Conservation (phyloP, 2,888 invertebrate species). For the Drosophila affinis region DNA sequence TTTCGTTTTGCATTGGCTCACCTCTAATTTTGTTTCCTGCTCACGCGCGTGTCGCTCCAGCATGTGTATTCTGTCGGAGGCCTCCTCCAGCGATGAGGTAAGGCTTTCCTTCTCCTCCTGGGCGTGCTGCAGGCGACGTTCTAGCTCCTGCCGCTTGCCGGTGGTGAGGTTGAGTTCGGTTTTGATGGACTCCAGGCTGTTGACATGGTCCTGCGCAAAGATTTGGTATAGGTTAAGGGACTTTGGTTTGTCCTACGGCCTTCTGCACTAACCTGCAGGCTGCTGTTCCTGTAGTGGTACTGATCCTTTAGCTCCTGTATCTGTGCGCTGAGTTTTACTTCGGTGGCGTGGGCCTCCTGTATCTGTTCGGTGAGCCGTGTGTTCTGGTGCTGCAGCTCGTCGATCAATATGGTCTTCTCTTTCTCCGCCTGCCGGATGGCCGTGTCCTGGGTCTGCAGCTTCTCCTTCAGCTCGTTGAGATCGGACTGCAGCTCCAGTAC, state of each 20-base stretch:
- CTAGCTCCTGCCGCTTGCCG: conserved; percentile 93
- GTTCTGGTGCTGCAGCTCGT: conserved; percentile 95
- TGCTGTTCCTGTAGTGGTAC: conserved; percentile 91
- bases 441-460: conserved; percentile 87
- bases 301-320: conserved; percentile 93
- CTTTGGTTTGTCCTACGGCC: not conserved
- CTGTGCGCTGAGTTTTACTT: conserved; percentile 91
- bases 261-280: conserved; percentile 85
- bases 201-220: conserved; percentile 90
- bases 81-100: conserved; percentile 92
- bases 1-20: conserved; percentile 51
- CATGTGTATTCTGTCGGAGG: conserved; percentile 93
- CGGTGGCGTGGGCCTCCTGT: conserved; percentile 91
- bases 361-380: conserved; percentile 93
- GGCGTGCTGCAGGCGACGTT: conserved; percentile 90
- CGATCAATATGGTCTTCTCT: conserved; percentile 91
- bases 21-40: conserved; percentile 87
- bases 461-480: conserved; percentile 90
- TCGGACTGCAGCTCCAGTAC: conserved; percentile 95
- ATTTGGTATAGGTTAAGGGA: not conserved
- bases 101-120: conserved; percentile 92
- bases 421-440: conserved; percentile 86
- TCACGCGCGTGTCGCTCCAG: conserved; percentile 93
- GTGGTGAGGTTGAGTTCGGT: conserved; percentile 93
- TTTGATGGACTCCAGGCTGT: conserved; percentile 93